Evolutionary conservation across 2,888 invertebrate genomes (phyloP).

Genomic region (Ctenicera cuprea): DNA sequence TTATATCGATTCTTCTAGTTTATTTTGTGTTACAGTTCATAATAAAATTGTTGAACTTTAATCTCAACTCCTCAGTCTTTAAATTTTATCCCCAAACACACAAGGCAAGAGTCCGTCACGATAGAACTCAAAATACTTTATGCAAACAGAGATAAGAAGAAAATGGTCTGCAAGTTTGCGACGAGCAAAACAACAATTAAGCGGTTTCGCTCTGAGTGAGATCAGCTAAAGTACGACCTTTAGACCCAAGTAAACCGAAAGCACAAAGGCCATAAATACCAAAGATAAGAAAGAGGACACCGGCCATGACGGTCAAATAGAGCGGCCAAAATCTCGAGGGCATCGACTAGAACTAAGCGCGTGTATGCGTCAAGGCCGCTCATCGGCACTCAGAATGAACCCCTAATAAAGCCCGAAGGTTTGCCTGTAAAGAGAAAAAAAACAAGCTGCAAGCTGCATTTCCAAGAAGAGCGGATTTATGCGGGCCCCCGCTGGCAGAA

Average conservation of each 20-base stretch:
- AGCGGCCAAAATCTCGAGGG: slow-evolving; percentile 35
- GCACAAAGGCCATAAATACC: slow-evolving; percentile 46
- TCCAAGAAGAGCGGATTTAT: slow-evolving; percentile 24
- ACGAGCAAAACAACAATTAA: slow-evolving; percentile 31
- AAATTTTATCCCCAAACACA: too few species aligned
- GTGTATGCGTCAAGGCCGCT: slow-evolving; percentile 38
- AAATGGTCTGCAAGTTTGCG: slow-evolving; percentile 2
- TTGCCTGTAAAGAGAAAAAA: slow-evolving; percentile 5
- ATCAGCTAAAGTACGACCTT: slow-evolving; percentile 37
- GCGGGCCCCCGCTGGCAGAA: slow-evolving; percentile 41
- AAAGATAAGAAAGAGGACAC: slow-evolving; percentile 63
- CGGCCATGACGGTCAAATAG: slow-evolving; percentile 27
- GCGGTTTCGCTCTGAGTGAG: slow-evolving; percentile 33
- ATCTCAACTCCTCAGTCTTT: too few species aligned
- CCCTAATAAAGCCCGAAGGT: slow-evolving; percentile 1
- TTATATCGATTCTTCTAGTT: too few species aligned
- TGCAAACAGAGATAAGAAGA: slow-evolving; percentile 4
- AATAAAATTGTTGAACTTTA: too few species aligned
- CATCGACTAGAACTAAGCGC: slow-evolving; percentile 36
- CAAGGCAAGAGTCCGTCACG: too few species aligned
- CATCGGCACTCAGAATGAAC: slow-evolving; percentile 17
- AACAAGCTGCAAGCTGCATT: slow-evolving; percentile 29
- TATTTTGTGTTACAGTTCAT: too few species aligned
- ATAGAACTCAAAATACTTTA: too few species aligned
- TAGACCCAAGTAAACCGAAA: slow-evolving; percentile 32